These are phyloP conservation scores for Gymnopithys bicolor DNA, from an alignment of 2,797 vertebrate species.

Conservation along the genomic window DNA sequence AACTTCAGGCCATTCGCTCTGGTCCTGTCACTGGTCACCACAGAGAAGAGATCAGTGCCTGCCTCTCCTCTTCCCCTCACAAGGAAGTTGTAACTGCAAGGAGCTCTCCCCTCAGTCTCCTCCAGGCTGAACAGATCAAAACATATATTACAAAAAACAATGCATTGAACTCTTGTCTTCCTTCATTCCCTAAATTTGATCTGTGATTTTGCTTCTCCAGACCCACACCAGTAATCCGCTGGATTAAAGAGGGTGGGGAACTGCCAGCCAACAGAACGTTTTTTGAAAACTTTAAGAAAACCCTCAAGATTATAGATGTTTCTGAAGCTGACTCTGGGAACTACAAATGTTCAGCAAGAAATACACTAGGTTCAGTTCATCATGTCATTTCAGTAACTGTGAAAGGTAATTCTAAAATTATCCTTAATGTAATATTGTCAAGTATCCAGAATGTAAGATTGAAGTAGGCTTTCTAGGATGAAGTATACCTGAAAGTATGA, in stretches of 20 bases:
- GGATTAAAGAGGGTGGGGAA: slow-evolving; percentile 90
- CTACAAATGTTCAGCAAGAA: slow-evolving; percentile 92
- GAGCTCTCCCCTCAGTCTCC: not conserved
- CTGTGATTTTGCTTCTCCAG: slow-evolving; percentile 73
- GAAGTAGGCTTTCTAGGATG: not conserved
- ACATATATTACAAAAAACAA: not conserved
- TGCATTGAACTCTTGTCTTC: not conserved
- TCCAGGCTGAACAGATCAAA: not conserved
- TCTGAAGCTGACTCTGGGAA: slow-evolving; percentile 92
- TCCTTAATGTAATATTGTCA: not conserved
- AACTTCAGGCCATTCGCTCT: too few species aligned
- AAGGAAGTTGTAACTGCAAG: not conserved
- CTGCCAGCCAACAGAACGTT: slow-evolving; percentile 83
- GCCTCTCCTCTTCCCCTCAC: not conserved
- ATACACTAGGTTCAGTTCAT: slow-evolving; percentile 81
- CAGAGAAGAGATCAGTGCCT: too few species aligned
- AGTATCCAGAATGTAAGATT: not conserved
- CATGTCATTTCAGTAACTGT: slow-evolving; percentile 90
- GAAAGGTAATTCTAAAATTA: slow-evolving; percentile 83
- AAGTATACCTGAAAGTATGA: not conserved
- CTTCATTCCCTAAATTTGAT: not conserved
- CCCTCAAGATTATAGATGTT: slow-evolving; percentile 87
- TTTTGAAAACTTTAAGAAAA: slow-evolving; percentile 90
- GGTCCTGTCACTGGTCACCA: too few species aligned
- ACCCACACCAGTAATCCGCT: slow-evolving; percentile 90